These are phyloP conservation scores for Euwallacea fornicatus DNA, from an alignment of 1,140 invertebrate genomes.

Conservation along the genomic window DNA sequence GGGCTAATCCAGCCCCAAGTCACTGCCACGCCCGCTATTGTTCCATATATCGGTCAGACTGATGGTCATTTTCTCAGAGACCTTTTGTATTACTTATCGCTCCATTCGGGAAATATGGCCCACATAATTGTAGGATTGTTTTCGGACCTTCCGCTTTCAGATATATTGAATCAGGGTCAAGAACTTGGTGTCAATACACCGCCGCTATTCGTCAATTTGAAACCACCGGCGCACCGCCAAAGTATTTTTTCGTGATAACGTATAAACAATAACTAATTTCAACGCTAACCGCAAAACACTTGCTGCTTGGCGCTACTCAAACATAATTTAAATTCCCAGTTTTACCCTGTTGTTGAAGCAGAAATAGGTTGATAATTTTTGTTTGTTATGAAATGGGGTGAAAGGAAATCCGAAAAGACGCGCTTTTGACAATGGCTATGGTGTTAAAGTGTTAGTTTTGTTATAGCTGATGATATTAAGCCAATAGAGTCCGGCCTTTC, in stretches of 20 bases:
- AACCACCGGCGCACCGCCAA: too few species aligned
- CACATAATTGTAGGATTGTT: slow-evolving; percentile 11
- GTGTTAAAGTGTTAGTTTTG: slow-evolving; percentile 22
- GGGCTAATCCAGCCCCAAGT: slow-evolving; percentile 9
- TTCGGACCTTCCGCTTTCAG: not conserved
- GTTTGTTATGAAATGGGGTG: slow-evolving; percentile 21
- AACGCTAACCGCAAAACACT: too few species aligned
- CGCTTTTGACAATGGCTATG: slow-evolving; percentile 5
- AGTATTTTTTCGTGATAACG: too few species aligned
- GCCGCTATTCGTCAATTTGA: too few species aligned
- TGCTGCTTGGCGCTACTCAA: too few species aligned
- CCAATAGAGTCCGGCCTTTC: too few species aligned
- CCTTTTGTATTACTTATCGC: slow-evolving; percentile 18
- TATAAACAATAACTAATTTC: too few species aligned
- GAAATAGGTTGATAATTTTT: slow-evolving; percentile 15
- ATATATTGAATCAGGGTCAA: too few species aligned
- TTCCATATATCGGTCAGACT: slow-evolving; percentile 17
- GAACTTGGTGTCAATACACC: too few species aligned
- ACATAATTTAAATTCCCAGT: too few species aligned
- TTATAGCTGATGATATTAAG: not conserved
- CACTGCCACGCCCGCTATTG: slow-evolving; percentile 7
- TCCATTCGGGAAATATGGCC: slow-evolving; percentile 11
- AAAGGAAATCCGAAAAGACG: slow-evolving; percentile 16
- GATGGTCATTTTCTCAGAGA: slow-evolving; percentile 16
- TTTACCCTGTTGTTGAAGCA: too few species aligned